Conservation (phyloP, 37 sponge, comb jelly and placozoan genomes). For the Oscarella lobularis region DNA sequence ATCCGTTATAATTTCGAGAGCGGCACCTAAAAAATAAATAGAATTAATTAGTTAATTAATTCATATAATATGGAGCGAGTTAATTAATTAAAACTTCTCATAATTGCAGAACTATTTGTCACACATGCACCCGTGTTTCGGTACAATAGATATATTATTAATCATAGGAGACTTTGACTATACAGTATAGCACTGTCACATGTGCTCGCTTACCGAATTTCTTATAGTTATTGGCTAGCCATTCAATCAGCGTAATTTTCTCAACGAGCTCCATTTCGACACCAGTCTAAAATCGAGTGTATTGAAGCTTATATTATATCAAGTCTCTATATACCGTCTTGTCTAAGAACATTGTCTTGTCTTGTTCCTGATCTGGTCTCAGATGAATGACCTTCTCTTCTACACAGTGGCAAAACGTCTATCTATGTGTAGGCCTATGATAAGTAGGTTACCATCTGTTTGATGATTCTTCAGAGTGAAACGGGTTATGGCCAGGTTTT, state of each 20-base stretch:
- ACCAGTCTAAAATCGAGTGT: conserved; percentile 28
- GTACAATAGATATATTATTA: background rate
- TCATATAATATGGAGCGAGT: too few species aligned
- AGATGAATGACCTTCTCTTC: conserved; percentile 60
- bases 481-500: conserved; percentile 79
- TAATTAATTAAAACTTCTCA: conserved; percentile 4
- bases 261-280: conserved; percentile 89
- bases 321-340: conserved; percentile 21
- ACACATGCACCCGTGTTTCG: background rate
- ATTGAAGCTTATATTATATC: background rate
- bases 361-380: conserved; percentile 90
- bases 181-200: too few species aligned
- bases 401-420: too few species aligned
- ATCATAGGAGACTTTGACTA: background rate
- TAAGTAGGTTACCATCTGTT: conserved; percentile 44
- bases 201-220: conserved; percentile 69
- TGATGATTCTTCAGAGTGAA: conserved; percentile 75
- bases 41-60: too few species aligned
- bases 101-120: conserved; percentile 1
- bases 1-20: conserved; percentile 95
- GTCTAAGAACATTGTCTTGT: conserved; percentile 83
- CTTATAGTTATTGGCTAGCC: conserved; percentile 98
- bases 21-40: conserved; percentile 21
- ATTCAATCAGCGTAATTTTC: conserved; percentile 80
- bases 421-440: too few species aligned